Evolutionary conservation across 2,797 vertebrate species (phyloP).

Genomic region (Cossypha niveicapilla): DNA sequence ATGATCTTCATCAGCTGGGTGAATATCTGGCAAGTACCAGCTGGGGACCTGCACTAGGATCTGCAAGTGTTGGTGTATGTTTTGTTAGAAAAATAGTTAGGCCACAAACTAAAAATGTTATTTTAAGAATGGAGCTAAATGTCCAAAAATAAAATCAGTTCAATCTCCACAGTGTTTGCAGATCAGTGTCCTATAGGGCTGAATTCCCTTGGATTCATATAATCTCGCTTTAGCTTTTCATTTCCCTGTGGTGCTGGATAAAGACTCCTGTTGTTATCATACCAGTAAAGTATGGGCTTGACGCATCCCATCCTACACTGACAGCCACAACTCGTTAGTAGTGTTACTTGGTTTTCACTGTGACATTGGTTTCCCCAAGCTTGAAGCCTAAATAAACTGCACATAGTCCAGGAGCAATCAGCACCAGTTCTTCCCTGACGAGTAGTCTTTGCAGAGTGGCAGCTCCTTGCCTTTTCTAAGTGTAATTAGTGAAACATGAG

Average conservation of each 20-base stretch:
- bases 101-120: not conserved
- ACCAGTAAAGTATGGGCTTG: constrained; percentile 19
- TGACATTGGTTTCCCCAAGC: constrained; percentile 65
- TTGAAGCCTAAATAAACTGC: constrained; percentile 53
- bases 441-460: not conserved
- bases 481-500: constrained; percentile 54
- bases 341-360: constrained; percentile 54
- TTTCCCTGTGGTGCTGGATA: constrained; percentile 11
- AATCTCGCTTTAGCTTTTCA: constrained; percentile 8
- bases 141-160: constrained; percentile 52
- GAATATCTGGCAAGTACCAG: not conserved
- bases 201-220: constrained; percentile 31
- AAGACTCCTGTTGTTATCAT: constrained; percentile 51
- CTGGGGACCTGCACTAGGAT: not conserved
- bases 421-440: constrained; percentile 26
- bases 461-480: not conserved
- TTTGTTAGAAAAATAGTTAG: not conserved
- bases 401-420: constrained; percentile 28
- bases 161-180: not conserved
- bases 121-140: not conserved
- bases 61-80: not conserved
- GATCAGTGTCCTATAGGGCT: constrained; percentile 31
- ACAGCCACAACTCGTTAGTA: constrained; percentile 69
- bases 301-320: constrained; percentile 57
- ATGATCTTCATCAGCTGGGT: not conserved